Percentiles rank a stretch among this genome's conserved stretches.
These are phyloP conservation scores for Fragum fragum DNA, from an alignment of 2,888 invertebrate genomes.

Conservation along the genomic window DNA sequence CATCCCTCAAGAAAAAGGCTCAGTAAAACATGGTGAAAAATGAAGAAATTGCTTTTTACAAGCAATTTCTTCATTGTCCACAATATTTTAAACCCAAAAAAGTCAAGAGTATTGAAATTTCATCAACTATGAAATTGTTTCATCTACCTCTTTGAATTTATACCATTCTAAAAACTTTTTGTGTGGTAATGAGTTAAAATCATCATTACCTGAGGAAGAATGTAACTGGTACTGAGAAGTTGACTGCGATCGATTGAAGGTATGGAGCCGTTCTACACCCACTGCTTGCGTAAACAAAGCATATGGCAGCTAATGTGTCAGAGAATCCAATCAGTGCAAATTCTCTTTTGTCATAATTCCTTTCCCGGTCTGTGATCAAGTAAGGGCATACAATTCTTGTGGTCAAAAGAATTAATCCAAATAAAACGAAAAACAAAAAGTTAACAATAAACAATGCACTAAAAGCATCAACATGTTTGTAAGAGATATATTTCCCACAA, in stretches of 20 bases:
- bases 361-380: conserved; percentile 57
- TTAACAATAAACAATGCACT: conserved; percentile 66
- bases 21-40: too few species aligned
- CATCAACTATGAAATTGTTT: too few species aligned
- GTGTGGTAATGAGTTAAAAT: too few species aligned
- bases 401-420: conserved; percentile 58
- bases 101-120: too few species aligned
- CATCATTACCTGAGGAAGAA: conserved; percentile 79
- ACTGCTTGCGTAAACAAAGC: conserved; percentile 74
- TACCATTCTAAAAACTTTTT: too few species aligned
- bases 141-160: too few species aligned
- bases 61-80: too few species aligned
- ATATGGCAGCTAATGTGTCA: conserved; percentile 72
- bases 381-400: conserved; percentile 52
- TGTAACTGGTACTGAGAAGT: conserved; percentile 77
- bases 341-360: conserved; percentile 65
- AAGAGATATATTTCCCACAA: conserved; percentile 24
- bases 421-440: conserved; percentile 50
- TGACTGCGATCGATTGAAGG: conserved; percentile 76
- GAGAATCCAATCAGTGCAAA: conserved; percentile 74
- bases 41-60: too few species aligned
- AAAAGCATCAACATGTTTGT: conserved; percentile 61
- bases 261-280: conserved; percentile 80
- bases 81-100: too few species aligned
- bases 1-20: too few species aligned